These are phyloP conservation scores for Strigamia crassipes DNA, from an alignment of 2,888 invertebrate genomes.

Conservation along the genomic window DNA sequence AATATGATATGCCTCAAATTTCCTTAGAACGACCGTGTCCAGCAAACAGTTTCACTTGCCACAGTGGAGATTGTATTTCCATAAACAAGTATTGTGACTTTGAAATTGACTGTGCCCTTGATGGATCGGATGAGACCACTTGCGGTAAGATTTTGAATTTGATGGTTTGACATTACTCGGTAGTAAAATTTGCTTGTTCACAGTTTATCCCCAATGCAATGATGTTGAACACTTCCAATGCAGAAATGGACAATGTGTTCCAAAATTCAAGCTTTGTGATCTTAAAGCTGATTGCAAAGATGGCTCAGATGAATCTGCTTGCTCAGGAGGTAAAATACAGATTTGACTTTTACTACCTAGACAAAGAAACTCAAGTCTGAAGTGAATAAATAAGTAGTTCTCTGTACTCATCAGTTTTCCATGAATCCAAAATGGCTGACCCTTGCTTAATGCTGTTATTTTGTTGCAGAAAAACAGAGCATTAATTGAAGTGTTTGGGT, in stretches of 20 bases:
- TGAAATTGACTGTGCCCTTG: constrained; percentile 59
- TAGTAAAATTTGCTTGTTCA: neutral
- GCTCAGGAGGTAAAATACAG: constrained; percentile 50
- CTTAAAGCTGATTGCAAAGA: constrained; percentile 56
- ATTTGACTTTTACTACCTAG: too few species aligned
- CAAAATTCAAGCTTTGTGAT: constrained; percentile 55
- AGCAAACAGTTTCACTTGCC: constrained; percentile 52
- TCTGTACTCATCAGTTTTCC: too few species aligned
- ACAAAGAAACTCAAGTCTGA: too few species aligned
- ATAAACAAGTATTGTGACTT: constrained; percentile 57
- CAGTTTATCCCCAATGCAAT: constrained; percentile 49
- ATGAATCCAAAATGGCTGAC: too few species aligned
- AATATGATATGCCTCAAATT: neutral
- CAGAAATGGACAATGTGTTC: constrained; percentile 57
- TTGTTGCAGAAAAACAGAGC: too few species aligned
- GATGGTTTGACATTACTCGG: neutral
- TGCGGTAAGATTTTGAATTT: constrained; percentile 54
- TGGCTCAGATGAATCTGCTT: constrained; percentile 52
- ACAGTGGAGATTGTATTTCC: constrained; percentile 52
- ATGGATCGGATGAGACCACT: constrained; percentile 58
- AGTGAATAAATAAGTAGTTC: too few species aligned
- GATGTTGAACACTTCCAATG: constrained; percentile 52
- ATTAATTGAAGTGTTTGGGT: too few species aligned
- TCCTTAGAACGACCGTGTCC: constrained; percentile 49
- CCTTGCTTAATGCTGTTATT: too few species aligned